These are phyloP conservation scores for Phaonia tiefii DNA, from an alignment of 2,888 invertebrate genomes.

Conservation along the genomic window DNA sequence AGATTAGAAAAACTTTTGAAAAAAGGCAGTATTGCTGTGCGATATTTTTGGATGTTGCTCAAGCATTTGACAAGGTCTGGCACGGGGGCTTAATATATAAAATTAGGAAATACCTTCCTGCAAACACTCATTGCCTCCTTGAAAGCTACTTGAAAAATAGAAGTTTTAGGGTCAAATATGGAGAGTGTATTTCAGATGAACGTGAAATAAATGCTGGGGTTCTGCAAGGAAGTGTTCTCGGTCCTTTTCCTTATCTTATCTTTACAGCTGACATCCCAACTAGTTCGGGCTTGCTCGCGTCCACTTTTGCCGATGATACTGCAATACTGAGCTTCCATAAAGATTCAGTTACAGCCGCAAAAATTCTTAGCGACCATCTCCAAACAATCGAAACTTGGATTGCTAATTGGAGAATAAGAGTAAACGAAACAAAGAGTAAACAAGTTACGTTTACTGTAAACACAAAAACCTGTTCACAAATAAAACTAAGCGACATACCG, in stretches of 20 bases:
- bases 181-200: not conserved
- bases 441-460: too few species aligned
- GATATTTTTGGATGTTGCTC: not conserved
- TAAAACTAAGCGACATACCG: too few species aligned
- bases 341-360: too few species aligned
- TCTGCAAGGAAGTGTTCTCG: not conserved
- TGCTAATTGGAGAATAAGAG: too few species aligned
- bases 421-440: too few species aligned
- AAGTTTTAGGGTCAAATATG: not conserved
- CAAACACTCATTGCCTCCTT: too few species aligned
- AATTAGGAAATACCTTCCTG: not conserved
- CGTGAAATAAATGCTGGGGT: not conserved
- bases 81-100: not conserved
- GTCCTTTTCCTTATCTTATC: not conserved
- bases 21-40: not conserved
- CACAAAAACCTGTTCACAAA: too few species aligned
- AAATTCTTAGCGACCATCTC: too few species aligned
- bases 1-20: not conserved
- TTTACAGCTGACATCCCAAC: conserved; percentile 1
- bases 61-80: not conserved
- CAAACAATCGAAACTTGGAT: too few species aligned
- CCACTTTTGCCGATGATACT: conserved; percentile 9
- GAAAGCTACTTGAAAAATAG: too few species aligned
- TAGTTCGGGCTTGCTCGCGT: not conserved
- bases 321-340: not conserved